Percentiles rank a stretch among this genome's conserved stretches.
These are phyloP conservation scores for Holacanthus passer DNA, from an alignment of 2,113 vertebrate species.

Conservation along the genomic window DNA sequence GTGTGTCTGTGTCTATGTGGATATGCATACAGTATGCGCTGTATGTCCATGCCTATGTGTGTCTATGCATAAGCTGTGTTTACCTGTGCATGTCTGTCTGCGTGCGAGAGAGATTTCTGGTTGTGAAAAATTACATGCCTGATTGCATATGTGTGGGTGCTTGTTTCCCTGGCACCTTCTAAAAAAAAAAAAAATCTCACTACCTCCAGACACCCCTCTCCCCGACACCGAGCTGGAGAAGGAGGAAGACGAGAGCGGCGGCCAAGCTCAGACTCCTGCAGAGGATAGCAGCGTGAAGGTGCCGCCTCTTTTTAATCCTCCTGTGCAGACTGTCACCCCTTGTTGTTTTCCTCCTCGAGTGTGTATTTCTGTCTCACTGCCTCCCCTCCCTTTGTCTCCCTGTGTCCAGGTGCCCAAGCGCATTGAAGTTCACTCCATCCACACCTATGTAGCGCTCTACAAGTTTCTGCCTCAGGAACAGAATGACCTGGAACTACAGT, in stretches of 20 bases:
- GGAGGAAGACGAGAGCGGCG: constrained; percentile 64
- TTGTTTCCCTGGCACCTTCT: background rate
- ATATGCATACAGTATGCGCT: background rate
- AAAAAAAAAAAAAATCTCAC: constrained; percentile 30
- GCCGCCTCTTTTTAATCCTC: background rate
- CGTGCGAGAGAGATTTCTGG: constrained; percentile 27
- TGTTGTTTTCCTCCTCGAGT: background rate
- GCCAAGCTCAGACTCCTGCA: constrained; percentile 46
- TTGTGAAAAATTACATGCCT: background rate
- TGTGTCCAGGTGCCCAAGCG: constrained; percentile 72
- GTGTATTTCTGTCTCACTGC: constrained; percentile 15
- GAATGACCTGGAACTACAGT: constrained; percentile 93
- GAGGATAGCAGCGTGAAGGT: constrained; percentile 69
- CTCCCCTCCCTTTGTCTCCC: constrained; percentile 37
- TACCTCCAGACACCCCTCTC: constrained; percentile 59
- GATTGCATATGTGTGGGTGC: constrained; percentile 1
- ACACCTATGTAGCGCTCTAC: constrained; percentile 93
- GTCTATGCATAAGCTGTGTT: constrained; percentile 36
- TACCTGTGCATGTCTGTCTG: constrained; percentile 37
- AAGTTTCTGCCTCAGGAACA: constrained; percentile 93
- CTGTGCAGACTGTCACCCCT: constrained; percentile 14
- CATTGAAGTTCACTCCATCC: constrained; percentile 89
- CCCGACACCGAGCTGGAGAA: constrained; percentile 65
- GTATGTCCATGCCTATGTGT: constrained; percentile 32
- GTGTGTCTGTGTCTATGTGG: constrained; percentile 35